Conservation (phyloP, 1,140 invertebrate genomes). For the Phortica variegata region DNA sequence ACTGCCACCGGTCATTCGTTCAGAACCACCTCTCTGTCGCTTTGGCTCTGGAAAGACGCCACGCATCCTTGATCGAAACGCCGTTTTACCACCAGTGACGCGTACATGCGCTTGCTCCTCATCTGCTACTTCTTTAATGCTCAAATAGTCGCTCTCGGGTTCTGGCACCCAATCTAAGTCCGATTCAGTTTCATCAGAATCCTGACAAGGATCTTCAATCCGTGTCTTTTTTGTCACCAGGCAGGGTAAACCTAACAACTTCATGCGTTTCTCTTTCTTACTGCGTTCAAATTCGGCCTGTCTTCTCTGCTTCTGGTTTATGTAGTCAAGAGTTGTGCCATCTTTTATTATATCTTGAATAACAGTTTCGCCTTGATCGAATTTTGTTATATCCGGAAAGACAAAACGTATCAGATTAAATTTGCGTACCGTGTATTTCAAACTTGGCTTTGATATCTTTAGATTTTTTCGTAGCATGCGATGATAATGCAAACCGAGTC, state of each 20-base stretch:
- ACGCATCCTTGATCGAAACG: too few relatives aligned
- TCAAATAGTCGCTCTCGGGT: slow-evolving; percentile 14
- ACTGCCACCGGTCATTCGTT: slow-evolving; percentile 16
- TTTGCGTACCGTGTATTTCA: slow-evolving; percentile 37
- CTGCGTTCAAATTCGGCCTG: slow-evolving; percentile 22
- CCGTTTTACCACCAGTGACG: too few relatives aligned
- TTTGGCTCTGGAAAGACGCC: too few relatives aligned
- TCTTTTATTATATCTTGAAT: slow-evolving; percentile 23
- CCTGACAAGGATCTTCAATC: slow-evolving; percentile 26
- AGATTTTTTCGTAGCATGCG: slow-evolving; percentile 41
- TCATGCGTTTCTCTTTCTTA: slow-evolving; percentile 33
- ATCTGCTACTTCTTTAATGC: too few relatives aligned
- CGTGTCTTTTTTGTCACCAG: slow-evolving; percentile 23
- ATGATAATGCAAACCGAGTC: slow-evolving; percentile 42
- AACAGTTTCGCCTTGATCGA: not conserved
- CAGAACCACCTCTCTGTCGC: not conserved
- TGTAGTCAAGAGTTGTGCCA: slow-evolving; percentile 37
- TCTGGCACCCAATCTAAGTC: slow-evolving; percentile 45
- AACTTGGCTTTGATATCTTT: slow-evolving; percentile 34
- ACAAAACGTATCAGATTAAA: slow-evolving; percentile 52
- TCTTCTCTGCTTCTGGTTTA: slow-evolving; percentile 22
- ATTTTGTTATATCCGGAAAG: slow-evolving; percentile 25
- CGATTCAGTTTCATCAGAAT: slow-evolving; percentile 12
- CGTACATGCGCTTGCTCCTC: too few relatives aligned
- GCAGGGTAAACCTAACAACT: slow-evolving; percentile 39